Base-by-base conservation (phyloP, 1,140 invertebrate species). In the Coelopa frigida region DNA sequence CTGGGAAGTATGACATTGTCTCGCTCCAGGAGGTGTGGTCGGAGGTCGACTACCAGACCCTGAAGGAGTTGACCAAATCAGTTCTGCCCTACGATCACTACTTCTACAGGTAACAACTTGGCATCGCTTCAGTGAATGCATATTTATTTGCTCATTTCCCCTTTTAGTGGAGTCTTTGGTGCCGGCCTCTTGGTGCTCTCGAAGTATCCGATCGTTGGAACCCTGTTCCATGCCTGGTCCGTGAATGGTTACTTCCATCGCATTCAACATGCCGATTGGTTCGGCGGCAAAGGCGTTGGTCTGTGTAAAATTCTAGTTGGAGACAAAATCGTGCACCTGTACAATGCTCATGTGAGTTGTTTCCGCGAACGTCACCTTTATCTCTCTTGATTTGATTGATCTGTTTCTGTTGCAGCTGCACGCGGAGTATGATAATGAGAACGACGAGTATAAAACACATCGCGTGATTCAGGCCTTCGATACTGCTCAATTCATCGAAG, bases 171-270 rank as follows among this genome's bases (percentile, higher is more conserved):
- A 5, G 85, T 94, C 3, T 72, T 89, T 53, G 94, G 94, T 8
- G 94, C 92, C 49, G 94, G 94, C 12, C 69, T 94, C 17, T 93
- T 94, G 70, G 78, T 97, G 26, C 84, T 98, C 49, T 94, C 92
- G 18, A 84, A 83, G 65, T 84, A 84, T 73, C 74, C 78, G n/a
- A 94, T 98, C 35, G 72, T 85, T 57, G 87, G 93, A 64, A 85
- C 87, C 1, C 84, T 94, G 60, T 94, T 91, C 56, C 88, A 94
- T 70, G 81, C 85, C 48, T 98, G 89, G 84, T 79, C 89, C 23
- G 72, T 98, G n/a, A 98, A 98, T 77, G 94, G 94, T 3, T 97
- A 96, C 63, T 83, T 94, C 42, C 94, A 98, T 68, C 95, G 94
- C 72, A 77, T 98, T 52, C 87, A 93, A 37, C 94, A 97, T 72